Evolutionary conservation across 2,888 invertebrate species (phyloP).

Genomic region (Iphiclides podalirius): DNA sequence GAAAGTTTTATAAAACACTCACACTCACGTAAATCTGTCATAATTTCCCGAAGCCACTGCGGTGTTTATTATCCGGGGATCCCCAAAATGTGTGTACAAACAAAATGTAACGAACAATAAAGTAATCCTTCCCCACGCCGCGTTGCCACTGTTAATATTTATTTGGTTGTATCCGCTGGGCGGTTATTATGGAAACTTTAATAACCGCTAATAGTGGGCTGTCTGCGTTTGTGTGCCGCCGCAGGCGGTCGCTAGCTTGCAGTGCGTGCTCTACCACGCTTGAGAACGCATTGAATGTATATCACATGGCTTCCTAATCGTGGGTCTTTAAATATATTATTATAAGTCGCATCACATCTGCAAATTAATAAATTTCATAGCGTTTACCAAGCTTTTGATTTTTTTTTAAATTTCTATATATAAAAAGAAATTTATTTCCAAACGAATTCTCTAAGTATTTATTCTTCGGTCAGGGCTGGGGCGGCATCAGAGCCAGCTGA

Average conservation of each 20-base stretch:
- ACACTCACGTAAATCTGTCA: no score
- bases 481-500: no score
- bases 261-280: not conserved
- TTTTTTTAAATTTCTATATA: no score
- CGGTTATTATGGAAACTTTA: constrained; percentile 15
- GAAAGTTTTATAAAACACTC: no score
- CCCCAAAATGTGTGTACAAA: constrained; percentile 14
- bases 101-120: constrained; percentile 13
- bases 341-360: no score
- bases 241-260: constrained; percentile 13
- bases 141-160: not conserved
- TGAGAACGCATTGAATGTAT: not conserved
- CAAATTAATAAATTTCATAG: no score
- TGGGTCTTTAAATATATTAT: not conserved
- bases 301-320: not conserved
- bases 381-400: no score
- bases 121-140: constrained; percentile 7
- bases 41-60: no score
- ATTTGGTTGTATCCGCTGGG: not conserved
- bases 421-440: no score
- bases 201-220: constrained; percentile 13
- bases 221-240: not conserved
- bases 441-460: no score
- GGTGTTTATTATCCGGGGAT: no score
- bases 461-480: no score